Evolutionary conservation across 1,140 invertebrate genomes (phyloP), one percentile per base, ranked within the genome.

Genomic region (Cardiocondyla obscurior): DNA sequence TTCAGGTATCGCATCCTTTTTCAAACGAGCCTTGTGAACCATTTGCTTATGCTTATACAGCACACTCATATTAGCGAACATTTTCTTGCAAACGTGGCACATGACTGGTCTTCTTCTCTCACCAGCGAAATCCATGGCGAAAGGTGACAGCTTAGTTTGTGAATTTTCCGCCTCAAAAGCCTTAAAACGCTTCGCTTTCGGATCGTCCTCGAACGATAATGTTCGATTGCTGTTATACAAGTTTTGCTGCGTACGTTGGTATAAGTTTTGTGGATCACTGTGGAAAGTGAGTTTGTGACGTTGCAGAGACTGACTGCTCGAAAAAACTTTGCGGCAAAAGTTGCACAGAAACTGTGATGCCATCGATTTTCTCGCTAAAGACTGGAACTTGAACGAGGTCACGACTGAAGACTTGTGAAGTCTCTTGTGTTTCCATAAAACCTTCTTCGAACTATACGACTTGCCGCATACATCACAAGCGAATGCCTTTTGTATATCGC

Each of bases 401-500:
- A 77, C 33, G 0, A 77, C 65, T 0, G 83, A 81, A 2, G 89
- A 79, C 62, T 93, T 94, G 65, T 94, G 94, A 0, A 93, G 81
- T 25, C 91, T 93, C 57, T 93, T 93, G 79, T 96, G 96, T 69
- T 95, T 95, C 82, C 94, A 94, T 30, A 95, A 84, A 6, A 91
- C 87, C 30, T 92, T 93, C 5, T 87, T 90, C 6, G 88, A 93
- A 16, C 94, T 95, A 82, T 95, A 96, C 72, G 93, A 94, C 84
- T 96, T 96, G 42, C 95, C 94, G 72, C 96, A 96, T 19, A 95
- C 94, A 39, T 95, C 94, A 77, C 96, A 96, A 14, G 94, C 92
- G 64, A 94, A 95, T 1, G 91, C 93, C 7, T 88, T 87, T 2
- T 64, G 8, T 12, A 84, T 81, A 3, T 91, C 85, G 25, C 84